Evolutionary conservation across 2,888 invertebrate species (phyloP).

Genomic region (Mimumesa dahlbomi): DNA sequence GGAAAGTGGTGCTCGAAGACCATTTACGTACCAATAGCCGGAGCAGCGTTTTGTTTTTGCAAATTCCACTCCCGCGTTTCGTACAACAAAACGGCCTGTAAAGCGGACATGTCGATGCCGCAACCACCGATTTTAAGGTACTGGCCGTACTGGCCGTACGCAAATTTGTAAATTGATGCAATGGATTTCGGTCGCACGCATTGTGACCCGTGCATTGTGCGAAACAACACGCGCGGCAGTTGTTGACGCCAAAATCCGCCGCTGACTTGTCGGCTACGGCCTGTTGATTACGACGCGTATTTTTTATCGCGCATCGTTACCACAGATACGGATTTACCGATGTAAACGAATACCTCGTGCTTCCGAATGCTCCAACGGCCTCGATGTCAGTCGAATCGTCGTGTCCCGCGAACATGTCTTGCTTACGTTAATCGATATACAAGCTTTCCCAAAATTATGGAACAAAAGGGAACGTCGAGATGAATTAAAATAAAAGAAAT

Average conservation of each 20-base stretch:
- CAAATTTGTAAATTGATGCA: conserved; percentile 59
- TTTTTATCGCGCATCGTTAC: conserved; percentile 9
- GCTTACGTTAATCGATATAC: too few relatives aligned
- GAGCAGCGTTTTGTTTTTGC: conserved; percentile 8
- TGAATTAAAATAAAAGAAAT: too few relatives aligned
- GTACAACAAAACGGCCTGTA: conserved; percentile 8
- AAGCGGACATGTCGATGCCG: conserved; percentile 9
- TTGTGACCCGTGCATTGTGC: conserved; percentile 36
- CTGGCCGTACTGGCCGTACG: conserved; percentile 38
- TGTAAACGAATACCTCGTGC: too few relatives aligned
- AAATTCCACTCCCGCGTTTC: conserved; percentile 19
- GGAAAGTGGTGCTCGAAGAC: not conserved
- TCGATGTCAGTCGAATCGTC: too few relatives aligned
- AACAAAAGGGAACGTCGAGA: too few relatives aligned
- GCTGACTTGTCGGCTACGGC: conserved; percentile 7
- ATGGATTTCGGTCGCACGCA: conserved; percentile 43
- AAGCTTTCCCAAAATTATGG: too few relatives aligned
- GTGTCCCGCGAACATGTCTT: too few relatives aligned
- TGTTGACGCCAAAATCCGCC: conserved; percentile 35
- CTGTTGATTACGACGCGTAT: conserved; percentile 25
- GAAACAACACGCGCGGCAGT: conserved; percentile 31
- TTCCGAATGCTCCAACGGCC: too few relatives aligned
- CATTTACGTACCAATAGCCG: not conserved
- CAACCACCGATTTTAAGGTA: conserved; percentile 44
- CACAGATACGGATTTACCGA: not conserved